Evolutionary conservation across 2,113 vertebrate species (phyloP).

Genomic region (Muntiacus muntjak): DNA sequence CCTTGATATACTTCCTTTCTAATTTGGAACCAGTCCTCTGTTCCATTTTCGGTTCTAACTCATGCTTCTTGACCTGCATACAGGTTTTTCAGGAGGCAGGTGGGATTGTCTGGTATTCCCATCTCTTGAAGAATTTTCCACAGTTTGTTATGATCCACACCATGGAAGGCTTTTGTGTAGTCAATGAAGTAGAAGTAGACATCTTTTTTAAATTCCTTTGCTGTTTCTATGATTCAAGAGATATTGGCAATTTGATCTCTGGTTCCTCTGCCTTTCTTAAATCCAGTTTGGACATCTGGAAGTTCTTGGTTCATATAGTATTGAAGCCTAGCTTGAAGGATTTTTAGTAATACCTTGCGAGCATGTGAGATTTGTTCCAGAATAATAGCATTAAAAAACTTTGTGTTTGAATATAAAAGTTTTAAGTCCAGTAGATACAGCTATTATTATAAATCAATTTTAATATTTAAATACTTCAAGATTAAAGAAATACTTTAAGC

Average conservation of each 20-base stretch:
- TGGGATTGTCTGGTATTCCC: neutral
- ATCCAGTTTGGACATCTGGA: neutral
- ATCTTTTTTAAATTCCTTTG: neutral
- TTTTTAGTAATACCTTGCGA: neutral
- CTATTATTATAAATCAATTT: neutral
- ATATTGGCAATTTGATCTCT: neutral
- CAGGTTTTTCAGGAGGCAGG: neutral
- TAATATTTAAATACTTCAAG: neutral
- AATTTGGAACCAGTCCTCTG: neutral
- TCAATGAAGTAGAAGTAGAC: neutral
- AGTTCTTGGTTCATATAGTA: neutral
- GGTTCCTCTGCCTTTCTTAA: neutral
- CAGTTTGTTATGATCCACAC: neutral
- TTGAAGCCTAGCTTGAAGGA: neutral
- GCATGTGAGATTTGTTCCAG: neutral
- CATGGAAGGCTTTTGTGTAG: neutral
- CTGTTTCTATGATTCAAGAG: neutral
- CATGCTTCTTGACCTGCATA: neutral
- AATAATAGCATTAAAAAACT: neutral
- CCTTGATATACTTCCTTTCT: neutral
- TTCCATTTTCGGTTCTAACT: rapidly evolving
- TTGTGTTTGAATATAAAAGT: neutral
- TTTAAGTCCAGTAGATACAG: neutral
- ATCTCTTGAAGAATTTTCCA: neutral
- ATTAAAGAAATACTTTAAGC: neutral